Evolutionary conservation across 2,888 invertebrate genomes (phyloP).

Genomic region (Drosophila pegasa): DNA sequence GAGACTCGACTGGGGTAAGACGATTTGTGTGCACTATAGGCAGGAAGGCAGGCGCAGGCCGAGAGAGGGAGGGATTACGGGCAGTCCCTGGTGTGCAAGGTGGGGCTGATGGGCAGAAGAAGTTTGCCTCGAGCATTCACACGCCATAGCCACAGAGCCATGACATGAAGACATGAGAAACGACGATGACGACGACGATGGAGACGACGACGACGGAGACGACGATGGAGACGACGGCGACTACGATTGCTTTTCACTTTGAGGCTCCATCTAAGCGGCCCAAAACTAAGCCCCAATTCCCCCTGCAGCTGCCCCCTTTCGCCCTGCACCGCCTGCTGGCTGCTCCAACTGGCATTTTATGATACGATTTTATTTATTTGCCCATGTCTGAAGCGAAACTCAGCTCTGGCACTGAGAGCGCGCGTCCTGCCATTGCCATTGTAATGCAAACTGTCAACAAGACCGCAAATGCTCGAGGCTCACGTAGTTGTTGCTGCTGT

Average conservation of each 20-base stretch:
- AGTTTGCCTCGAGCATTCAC: conserved; percentile 78
- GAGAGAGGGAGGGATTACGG: background rate
- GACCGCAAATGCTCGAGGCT: conserved; percentile 67
- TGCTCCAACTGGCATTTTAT: conserved; percentile 66
- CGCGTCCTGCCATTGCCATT: conserved; percentile 74
- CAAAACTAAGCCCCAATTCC: conserved; percentile 25
- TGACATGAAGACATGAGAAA: conserved; percentile 69
- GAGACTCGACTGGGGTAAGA: conserved; percentile 68
- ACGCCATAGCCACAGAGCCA: conserved; percentile 72
- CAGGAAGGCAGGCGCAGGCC: background rate
- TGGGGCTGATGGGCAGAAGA: conserved; percentile 38
- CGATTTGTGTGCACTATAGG: conserved; percentile 55
- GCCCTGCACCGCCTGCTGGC: conserved; percentile 17
- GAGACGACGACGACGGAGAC: conserved; percentile 39
- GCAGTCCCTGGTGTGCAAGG: background rate
- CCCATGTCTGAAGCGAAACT: conserved; percentile 49
- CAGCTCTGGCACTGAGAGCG: conserved; percentile 24
- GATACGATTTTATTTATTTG: conserved; percentile 79
- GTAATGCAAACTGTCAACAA: conserved; percentile 79
- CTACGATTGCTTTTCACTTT: conserved; percentile 74
- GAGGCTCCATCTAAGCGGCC: conserved; percentile 36
- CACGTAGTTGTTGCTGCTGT: conserved; percentile 31
- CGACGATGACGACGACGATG: conserved; percentile 24
- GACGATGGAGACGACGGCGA: conserved; percentile 12
- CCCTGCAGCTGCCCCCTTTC: background rate